Evolutionary conservation across 2,888 invertebrate species (phyloP).

Genomic region (Asteroscopus sphinx): DNA sequence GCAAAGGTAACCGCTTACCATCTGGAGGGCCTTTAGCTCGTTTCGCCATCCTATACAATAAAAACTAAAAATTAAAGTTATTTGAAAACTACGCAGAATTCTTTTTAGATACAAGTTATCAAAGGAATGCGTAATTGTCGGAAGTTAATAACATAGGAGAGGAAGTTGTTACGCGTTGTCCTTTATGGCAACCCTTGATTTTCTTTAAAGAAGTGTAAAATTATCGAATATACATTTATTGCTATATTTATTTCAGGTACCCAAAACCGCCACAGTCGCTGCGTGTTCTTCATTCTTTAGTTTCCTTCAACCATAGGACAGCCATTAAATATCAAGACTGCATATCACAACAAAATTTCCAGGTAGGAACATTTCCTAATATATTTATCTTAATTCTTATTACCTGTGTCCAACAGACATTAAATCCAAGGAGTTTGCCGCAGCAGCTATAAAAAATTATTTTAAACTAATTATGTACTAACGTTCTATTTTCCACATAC

Average conservation of each 20-base stretch:
- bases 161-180: too few species aligned
- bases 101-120: too few species aligned
- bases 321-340: slow-evolving; percentile 28
- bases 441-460: slow-evolving; percentile 20
- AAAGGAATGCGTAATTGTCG: too few species aligned
- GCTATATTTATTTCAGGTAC: slow-evolving; percentile 45
- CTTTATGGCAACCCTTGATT: too few species aligned
- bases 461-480: slow-evolving; percentile 31
- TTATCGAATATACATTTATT: not conserved
- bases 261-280: slow-evolving; percentile 46
- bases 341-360: slow-evolving; percentile 26
- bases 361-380: slow-evolving; percentile 22
- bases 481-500: slow-evolving; percentile 38
- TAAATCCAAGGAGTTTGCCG: slow-evolving; percentile 15
- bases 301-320: slow-evolving; percentile 53
- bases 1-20: too few species aligned
- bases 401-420: slow-evolving; percentile 7
- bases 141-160: too few species aligned
- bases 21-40: too few species aligned
- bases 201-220: not conserved
- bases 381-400: not conserved
- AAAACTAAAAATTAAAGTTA: too few species aligned
- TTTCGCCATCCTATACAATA: too few species aligned
- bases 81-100: too few species aligned
- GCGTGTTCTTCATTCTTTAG: slow-evolving; percentile 53